A percentile compares a stretch with the other conserved stretches of the same genome.
Conservation (phyloP, 1,140 invertebrate genomes). For the Pygmarrhopalites habei region DNA sequence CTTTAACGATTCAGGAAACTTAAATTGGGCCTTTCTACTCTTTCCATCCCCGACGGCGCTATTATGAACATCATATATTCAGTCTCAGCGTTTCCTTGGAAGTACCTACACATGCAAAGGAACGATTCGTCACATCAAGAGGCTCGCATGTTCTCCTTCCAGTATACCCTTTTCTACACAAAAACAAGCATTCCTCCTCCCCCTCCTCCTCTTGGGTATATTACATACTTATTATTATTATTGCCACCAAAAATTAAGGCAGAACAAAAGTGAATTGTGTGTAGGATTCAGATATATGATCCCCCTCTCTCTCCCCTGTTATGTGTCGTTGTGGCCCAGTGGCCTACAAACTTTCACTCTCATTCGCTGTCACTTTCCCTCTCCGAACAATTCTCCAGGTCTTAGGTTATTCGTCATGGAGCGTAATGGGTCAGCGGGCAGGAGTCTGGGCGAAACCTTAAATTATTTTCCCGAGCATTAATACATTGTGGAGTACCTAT, state of each 20-base stretch:
- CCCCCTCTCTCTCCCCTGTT: background rate
- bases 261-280: background rate
- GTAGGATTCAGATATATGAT: background rate
- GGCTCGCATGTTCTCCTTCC: background rate
- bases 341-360: slow-evolving; percentile 9
- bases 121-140: slow-evolving; percentile 8
- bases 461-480: background rate
- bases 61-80: background rate
- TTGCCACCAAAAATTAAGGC: background rate
- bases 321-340: background rate
- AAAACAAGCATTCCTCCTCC: background rate
- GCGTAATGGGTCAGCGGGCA: background rate
- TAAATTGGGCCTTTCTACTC: background rate
- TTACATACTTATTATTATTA: background rate
- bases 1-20: background rate
- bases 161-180: background rate
- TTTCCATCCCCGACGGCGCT: background rate
- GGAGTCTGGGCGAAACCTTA: background rate
- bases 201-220: background rate
- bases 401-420: background rate
- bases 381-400: background rate
- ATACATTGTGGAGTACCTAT: background rate
- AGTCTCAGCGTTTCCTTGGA: background rate
- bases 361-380: background rate
- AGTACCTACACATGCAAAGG: background rate